Percentiles rank a stretch among this genome's conserved stretches.
These are phyloP conservation scores for Spodoptera picta DNA, from an alignment of 2,888 invertebrate species.

Conservation along the genomic window DNA sequence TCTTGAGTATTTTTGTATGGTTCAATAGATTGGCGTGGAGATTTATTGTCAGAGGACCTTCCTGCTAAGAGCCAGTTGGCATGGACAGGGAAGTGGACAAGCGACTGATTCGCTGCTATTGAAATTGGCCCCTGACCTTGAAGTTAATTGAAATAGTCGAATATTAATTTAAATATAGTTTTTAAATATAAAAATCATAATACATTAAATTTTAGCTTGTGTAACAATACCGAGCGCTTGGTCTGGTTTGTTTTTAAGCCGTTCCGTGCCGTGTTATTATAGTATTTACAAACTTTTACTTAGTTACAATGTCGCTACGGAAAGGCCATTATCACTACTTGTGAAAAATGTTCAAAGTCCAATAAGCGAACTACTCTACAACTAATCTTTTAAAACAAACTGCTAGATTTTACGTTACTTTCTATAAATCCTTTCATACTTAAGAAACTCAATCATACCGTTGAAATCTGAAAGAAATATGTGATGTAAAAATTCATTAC, in stretches of 20 bases:
- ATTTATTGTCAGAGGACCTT: neutral
- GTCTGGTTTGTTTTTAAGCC: too few species aligned
- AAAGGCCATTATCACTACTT: too few species aligned
- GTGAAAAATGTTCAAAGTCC: too few species aligned
- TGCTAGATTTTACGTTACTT: too few species aligned
- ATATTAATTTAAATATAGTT: neutral
- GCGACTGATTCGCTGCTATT: neutral
- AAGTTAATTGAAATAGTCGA: neutral
- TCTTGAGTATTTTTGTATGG: conserved; percentile 6
- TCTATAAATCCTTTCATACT: too few species aligned
- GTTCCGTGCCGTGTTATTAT: too few species aligned
- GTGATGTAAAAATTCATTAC: conserved; percentile 29
- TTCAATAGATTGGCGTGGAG: neutral
- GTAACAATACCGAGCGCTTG: too few species aligned
- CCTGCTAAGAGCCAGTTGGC: neutral
- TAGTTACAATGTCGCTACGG: too few species aligned
- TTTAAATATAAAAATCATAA: neutral
- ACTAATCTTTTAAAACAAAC: too few species aligned
- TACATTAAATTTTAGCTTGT: neutral
- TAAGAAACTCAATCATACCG: neutral
- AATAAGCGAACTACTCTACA: too few species aligned
- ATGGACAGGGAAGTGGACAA: neutral
- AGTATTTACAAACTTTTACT: too few species aligned
- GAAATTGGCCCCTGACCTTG: neutral
- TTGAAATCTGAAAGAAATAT: conserved; percentile 2